phyloP scores from a whole-genome alignment of 2,797 vertebrate species.

The Odontamblyopus rebecca region DNA sequence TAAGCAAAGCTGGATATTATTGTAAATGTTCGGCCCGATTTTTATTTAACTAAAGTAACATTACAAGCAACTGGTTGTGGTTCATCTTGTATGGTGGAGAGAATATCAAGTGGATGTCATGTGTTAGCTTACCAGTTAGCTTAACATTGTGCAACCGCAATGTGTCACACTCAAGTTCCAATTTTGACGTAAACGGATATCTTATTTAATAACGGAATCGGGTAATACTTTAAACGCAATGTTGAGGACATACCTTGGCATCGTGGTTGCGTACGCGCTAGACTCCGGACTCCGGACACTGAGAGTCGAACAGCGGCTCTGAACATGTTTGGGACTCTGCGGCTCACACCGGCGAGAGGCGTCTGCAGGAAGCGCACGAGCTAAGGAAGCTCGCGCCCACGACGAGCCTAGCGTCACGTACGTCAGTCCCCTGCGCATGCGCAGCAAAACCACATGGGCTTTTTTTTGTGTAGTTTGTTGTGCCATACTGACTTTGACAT shows the following conservation, averaged over 20 bases:
- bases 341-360: conserved; percentile 23
- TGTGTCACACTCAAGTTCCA: conserved; percentile 21
- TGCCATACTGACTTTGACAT: conserved; percentile 6
- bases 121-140: conserved; percentile 26
- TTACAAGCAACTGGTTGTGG: background rate
- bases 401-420: conserved; percentile 23
- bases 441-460: conserved; percentile 1
- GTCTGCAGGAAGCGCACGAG: conserved; percentile 9
- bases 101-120: background rate
- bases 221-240: background rate
- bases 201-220: background rate
- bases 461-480: background rate
- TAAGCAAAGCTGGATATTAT: background rate
- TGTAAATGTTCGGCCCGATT: rapidly evolving
- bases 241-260: conserved; percentile 62
- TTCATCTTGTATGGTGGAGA: background rate
- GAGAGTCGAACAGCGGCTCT: conserved; percentile 78
- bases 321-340: conserved; percentile 70
- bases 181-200: background rate
- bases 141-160: conserved; percentile 19
- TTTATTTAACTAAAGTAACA: rapidly evolving
- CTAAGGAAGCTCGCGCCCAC: conserved; percentile 22
- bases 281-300: conserved; percentile 74
- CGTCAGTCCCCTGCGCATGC: conserved; percentile 46
- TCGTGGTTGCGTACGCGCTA: conserved; percentile 63